Percentiles rank a stretch among this genome's conserved stretches.
phyloP scores from a whole-genome alignment of 1,140 invertebrate genomes.

The Pseudomyrmex concolor region DNA sequence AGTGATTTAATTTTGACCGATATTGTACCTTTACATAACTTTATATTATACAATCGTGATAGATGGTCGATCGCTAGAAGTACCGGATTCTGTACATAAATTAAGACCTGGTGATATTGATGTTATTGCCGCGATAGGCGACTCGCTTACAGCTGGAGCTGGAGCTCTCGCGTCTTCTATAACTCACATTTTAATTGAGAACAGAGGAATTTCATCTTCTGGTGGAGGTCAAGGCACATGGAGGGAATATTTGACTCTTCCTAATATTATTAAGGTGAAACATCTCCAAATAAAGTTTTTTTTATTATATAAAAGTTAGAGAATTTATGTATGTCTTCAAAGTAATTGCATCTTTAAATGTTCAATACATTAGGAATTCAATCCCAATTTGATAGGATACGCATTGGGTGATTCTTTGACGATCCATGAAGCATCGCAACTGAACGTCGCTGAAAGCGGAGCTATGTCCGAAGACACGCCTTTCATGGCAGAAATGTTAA shows the following conservation, averaged over 20 bases:
- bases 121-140: conserved; percentile 89
- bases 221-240: conserved; percentile 87
- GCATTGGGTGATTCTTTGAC: conserved; percentile 84
- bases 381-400: conserved; percentile 88
- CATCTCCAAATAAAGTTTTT: background rate
- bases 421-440: conserved; percentile 84
- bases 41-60: no score
- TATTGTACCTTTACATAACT: no score
- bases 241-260: conserved; percentile 85
- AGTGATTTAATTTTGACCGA: no score
- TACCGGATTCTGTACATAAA: conserved; percentile 33
- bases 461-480: conserved; percentile 88
- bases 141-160: conserved; percentile 89
- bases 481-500: conserved; percentile 87
- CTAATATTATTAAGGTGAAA: conserved; percentile 80
- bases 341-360: no score
- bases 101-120: conserved; percentile 89
- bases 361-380: conserved; percentile 85
- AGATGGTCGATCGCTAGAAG: no score
- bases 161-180: conserved; percentile 85
- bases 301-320: no score
- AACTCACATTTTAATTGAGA: conserved; percentile 83
- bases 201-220: conserved; percentile 84
- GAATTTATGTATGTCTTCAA: no score
- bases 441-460: conserved; percentile 88